phyloP scores from a whole-genome alignment of 2,888 invertebrate genomes.

The Andrena flavipes region DNA sequence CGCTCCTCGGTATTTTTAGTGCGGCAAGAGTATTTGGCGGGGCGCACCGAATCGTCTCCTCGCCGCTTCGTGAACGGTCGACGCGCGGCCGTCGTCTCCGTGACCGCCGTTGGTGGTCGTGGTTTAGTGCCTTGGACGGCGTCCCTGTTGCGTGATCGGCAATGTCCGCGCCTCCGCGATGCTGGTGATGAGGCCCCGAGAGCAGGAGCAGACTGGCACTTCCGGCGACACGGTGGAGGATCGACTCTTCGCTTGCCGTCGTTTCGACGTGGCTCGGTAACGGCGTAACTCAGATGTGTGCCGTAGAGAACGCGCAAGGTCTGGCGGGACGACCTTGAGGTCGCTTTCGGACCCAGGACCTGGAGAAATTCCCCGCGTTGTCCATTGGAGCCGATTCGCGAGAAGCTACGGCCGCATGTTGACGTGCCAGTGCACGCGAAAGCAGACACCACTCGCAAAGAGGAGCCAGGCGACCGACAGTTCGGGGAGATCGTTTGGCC shows the following conservation, averaged over 20 bases:
- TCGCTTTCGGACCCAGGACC: background rate
- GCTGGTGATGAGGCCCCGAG: constrained; percentile 55
- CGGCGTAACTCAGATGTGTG: constrained; percentile 27
- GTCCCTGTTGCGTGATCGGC: constrained; percentile 70
- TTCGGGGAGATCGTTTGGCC: no score
- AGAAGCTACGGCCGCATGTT: no score
- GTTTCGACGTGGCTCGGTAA: background rate
- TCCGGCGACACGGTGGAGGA: constrained; percentile 28
- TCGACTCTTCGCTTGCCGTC: background rate
- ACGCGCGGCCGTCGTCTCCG: constrained; percentile 66
- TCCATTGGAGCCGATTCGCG: no score
- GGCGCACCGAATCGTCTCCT: constrained; percentile 75
- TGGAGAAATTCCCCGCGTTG: no score
- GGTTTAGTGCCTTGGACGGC: constrained; percentile 73
- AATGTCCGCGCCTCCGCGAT: constrained; percentile 55
- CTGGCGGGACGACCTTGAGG: constrained; percentile 55
- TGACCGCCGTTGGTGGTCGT: constrained; percentile 70
- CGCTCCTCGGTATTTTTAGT: constrained; percentile 83
- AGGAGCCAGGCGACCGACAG: no score
- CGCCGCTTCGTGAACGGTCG: constrained; percentile 66
- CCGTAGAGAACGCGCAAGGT: constrained; percentile 29
- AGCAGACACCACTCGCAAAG: no score
- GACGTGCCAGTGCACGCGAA: no score
- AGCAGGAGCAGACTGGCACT: constrained; percentile 12
- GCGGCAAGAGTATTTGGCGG: constrained; percentile 83